Percentiles rank a stretch among this genome's conserved stretches.
Evolutionary conservation across 2,797 vertebrate species (phyloP).

Genomic region (Epinephelus malabaricus): DNA sequence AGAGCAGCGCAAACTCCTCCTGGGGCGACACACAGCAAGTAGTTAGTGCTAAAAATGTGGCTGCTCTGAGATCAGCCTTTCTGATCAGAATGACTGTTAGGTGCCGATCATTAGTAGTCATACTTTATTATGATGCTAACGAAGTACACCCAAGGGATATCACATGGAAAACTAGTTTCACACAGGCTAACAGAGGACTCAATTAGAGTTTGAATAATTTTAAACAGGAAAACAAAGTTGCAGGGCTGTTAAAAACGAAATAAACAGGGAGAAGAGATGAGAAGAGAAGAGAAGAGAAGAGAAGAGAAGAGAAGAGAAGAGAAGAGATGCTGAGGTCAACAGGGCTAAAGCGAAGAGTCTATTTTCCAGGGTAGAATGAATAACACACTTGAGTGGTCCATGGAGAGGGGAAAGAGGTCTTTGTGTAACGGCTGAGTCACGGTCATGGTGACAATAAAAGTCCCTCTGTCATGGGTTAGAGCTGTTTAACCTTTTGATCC

Average conservation of each 20-base stretch:
- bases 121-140: neutral
- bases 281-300: no score
- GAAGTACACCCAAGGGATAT: neutral
- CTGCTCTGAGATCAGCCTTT: conserved; percentile 16
- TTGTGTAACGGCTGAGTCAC: conserved; percentile 69
- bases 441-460: conserved; percentile 75
- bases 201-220: neutral
- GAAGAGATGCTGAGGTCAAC: conserved; percentile 7
- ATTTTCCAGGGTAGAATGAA: conserved; percentile 62
- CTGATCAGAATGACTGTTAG: neutral
- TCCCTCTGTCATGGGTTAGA: conserved; percentile 67
- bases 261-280: conserved; percentile 2
- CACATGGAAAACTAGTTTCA: neutral
- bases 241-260: neutral
- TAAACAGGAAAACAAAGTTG: neutral
- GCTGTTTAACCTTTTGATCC: conserved; percentile 79
- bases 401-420: conserved; percentile 65
- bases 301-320: conserved; percentile 13
- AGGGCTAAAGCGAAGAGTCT: conserved; percentile 42
- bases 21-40: conserved; percentile 17
- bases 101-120: neutral
- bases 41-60: conserved; percentile 3
- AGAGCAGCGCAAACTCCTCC: conserved; percentile 37
- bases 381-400: conserved; percentile 67
- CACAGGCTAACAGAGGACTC: neutral